A percentile compares a stretch with the other conserved stretches of the same genome.
These are phyloP conservation scores for Leptodactylus fallax DNA, from an alignment of 2,797 vertebrate species.

Conservation along the genomic window DNA sequence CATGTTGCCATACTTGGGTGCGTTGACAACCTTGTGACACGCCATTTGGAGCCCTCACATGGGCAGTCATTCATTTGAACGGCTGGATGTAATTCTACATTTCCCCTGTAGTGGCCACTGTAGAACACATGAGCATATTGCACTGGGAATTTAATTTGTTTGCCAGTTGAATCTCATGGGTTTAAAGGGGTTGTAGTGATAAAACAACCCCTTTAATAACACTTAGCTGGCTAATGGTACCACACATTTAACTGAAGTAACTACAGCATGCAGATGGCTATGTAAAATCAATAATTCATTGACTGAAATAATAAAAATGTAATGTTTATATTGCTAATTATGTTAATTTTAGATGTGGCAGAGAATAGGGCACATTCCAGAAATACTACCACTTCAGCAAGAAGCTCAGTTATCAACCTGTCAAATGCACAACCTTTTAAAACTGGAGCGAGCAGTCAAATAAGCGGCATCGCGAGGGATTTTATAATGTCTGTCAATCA, in stretches of 20 bases:
- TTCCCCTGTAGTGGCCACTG: no score
- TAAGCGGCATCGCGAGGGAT: constrained; percentile 51
- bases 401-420: constrained; percentile 40
- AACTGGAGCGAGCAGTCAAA: constrained; percentile 47
- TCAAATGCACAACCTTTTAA: constrained; percentile 33
- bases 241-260: no score
- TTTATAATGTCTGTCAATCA: constrained; percentile 62
- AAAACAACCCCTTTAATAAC: neutral
- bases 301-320: neutral
- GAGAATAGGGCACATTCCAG: neutral
- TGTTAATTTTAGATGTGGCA: constrained; percentile 10
- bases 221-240: neutral
- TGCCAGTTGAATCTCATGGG: no score
- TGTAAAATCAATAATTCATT: neutral
- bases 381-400: constrained; percentile 28
- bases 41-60: no score
- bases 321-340: neutral
- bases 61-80: no score
- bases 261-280: neutral
- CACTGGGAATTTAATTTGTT: no score
- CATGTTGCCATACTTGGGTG: no score
- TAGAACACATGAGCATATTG: no score
- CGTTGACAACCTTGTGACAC: no score
- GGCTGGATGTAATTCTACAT: no score
- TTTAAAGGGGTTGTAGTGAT: no score